Conservation (phyloP, 2,888 invertebrate genomes). For the Nomada ferruginata region DNA sequence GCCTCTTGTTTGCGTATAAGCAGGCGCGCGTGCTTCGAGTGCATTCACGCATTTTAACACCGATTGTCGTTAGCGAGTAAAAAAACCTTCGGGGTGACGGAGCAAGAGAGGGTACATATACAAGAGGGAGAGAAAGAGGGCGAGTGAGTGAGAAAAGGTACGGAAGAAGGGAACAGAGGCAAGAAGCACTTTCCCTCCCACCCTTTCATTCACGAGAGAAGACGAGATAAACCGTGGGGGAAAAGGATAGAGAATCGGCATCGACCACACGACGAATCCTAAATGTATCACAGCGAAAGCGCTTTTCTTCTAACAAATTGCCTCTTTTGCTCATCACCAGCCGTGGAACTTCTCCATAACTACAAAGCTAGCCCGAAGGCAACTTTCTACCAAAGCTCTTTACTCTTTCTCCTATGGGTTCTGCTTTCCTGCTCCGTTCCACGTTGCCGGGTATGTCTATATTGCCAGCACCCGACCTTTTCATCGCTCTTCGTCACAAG, state of each 20-base stretch:
- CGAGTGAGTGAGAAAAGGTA: background rate
- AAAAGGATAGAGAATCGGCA: no score
- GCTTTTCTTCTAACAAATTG: slow-evolving; percentile 75
- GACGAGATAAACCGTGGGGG: slow-evolving; percentile 20
- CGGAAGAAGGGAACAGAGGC: slow-evolving; percentile 19
- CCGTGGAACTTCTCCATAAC: slow-evolving; percentile 73
- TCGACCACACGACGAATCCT: slow-evolving; percentile 45
- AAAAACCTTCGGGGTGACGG: slow-evolving; percentile 31
- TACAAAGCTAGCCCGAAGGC: slow-evolving; percentile 72
- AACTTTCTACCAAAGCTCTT: slow-evolving; percentile 66
- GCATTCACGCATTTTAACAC: slow-evolving; percentile 66
- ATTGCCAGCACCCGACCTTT: slow-evolving; percentile 1
- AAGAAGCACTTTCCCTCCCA: slow-evolving; percentile 25
- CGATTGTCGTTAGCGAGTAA: slow-evolving; percentile 54
- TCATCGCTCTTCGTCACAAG: slow-evolving; percentile 25
- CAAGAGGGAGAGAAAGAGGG: background rate
- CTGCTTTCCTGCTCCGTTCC: slow-evolving; percentile 38
- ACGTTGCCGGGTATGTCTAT: slow-evolving; percentile 38
- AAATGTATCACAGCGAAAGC: slow-evolving; percentile 75
- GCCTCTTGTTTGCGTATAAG: slow-evolving; percentile 38
- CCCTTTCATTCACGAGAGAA: background rate
- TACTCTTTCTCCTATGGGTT: slow-evolving; percentile 54
- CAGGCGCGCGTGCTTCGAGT: slow-evolving; percentile 60
- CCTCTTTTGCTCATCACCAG: slow-evolving; percentile 71
- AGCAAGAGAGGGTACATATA: slow-evolving; percentile 5